Conservation (phyloP, 2,113 vertebrate genomes). For the Strix uralensis region DNA sequence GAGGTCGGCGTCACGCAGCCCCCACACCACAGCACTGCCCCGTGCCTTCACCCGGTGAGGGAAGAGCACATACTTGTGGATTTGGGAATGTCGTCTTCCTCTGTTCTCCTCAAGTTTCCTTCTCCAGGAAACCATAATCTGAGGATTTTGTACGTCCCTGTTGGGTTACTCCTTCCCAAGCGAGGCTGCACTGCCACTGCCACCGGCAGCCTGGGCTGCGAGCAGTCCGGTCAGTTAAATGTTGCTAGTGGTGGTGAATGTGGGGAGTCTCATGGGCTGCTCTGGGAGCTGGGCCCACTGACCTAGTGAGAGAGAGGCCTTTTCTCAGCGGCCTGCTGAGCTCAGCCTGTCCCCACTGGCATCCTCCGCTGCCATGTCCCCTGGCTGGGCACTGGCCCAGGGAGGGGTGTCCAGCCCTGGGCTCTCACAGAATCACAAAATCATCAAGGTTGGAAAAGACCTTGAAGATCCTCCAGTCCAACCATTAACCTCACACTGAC, state of each 20-base stretch:
- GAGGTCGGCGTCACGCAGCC: accelerated
- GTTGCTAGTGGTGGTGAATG: accelerated
- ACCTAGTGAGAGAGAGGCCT: too few relatives aligned
- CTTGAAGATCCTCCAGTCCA: too few relatives aligned
- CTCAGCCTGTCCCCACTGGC: too few relatives aligned
- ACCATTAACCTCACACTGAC: too few relatives aligned
- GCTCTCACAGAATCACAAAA: too few relatives aligned
- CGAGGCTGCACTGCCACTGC: background rate
- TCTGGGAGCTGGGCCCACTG: background rate
- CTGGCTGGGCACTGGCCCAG: background rate
- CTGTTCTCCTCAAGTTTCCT: background rate
- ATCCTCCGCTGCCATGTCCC: too few relatives aligned
- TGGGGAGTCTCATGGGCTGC: background rate
- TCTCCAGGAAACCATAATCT: background rate
- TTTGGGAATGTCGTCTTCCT: background rate
- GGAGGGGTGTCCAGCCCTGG: too few relatives aligned
- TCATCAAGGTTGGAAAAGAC: too few relatives aligned
- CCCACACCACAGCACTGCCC: too few relatives aligned
- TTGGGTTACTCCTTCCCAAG: background rate
- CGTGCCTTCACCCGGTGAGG: background rate
- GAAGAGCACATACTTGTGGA: accelerated
- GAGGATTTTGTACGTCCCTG: background rate
- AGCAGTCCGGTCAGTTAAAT: accelerated
- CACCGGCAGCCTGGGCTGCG: accelerated
- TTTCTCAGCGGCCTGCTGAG: background rate